These are phyloP conservation scores for Peromyscus polionotus DNA, from an alignment of 2,113 vertebrate species.

Conservation along the genomic window DNA sequence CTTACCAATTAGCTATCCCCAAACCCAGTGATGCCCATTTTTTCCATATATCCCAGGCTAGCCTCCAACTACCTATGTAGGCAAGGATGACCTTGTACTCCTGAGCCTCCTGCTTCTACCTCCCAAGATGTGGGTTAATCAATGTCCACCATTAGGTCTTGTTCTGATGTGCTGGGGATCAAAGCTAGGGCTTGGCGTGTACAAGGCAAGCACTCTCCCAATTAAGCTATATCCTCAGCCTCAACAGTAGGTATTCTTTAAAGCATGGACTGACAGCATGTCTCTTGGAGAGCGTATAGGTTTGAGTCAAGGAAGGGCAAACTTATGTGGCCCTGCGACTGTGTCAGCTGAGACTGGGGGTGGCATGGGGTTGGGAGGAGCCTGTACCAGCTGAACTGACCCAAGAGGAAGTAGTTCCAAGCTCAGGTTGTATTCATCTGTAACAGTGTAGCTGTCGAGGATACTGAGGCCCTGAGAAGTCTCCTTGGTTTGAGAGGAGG, in stretches of 20 bases:
- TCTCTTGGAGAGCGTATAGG: not conserved
- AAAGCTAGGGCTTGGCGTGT: not conserved
- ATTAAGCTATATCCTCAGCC: not conserved
- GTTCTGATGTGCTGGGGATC: not conserved
- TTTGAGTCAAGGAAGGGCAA: not conserved
- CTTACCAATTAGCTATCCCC: not conserved
- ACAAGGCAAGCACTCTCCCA: not conserved
- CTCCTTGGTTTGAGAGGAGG: rapidly evolving
- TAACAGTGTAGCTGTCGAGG: rapidly evolving
- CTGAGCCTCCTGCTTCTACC: not conserved
- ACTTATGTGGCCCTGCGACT: rapidly evolving
- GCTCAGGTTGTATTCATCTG: rapidly evolving
- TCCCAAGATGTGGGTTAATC: too few species aligned
- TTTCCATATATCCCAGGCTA: not conserved
- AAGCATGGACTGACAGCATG: rapidly evolving
- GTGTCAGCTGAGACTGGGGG: rapidly evolving
- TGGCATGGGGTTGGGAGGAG: rapidly evolving
- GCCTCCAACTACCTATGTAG: not conserved
- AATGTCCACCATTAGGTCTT: not conserved
- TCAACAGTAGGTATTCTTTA: not conserved
- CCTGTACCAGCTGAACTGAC: too few species aligned
- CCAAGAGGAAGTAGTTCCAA: rapidly evolving
- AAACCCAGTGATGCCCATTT: not conserved
- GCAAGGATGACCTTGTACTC: not conserved
- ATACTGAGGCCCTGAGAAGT: rapidly evolving